Percentiles rank a stretch among this genome's conserved stretches.
Conservation (phyloP, 2,797 vertebrate species). For the Squalus acanthias region DNA sequence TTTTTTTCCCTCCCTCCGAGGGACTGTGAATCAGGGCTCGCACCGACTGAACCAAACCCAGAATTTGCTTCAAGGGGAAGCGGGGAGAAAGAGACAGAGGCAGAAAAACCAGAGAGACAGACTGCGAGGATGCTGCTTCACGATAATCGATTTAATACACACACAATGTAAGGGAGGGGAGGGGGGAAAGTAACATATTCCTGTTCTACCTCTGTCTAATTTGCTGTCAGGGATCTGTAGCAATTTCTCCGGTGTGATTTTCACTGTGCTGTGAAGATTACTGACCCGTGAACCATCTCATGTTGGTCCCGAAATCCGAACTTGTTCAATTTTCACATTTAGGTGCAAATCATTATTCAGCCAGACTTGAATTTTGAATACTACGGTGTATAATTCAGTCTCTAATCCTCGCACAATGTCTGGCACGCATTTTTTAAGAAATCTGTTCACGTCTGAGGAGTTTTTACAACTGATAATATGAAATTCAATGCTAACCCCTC, state of each 20-base stretch:
- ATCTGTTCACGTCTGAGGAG: conserved; percentile 21
- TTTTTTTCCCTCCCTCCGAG: not conserved
- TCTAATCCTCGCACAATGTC: conserved; percentile 4
- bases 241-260: not conserved
- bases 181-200: not conserved
- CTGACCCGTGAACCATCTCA: conserved; percentile 4
- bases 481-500: not conserved
- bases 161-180: not conserved
- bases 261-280: not conserved
- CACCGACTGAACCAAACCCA: not conserved
- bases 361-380: conserved; percentile 21
- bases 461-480: conserved; percentile 15
- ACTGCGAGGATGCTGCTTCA: not conserved
- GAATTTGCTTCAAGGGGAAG: not conserved
- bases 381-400: not conserved
- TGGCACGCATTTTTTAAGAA: not conserved
- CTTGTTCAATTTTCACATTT: conserved; percentile 29
- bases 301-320: not conserved
- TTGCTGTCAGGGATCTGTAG: not conserved
- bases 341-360: not conserved
- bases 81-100: not conserved
- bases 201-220: not conserved
- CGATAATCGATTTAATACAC: not conserved
- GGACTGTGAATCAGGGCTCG: not conserved
- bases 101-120: not conserved